Percentiles rank a stretch among this genome's conserved stretches.
Conservation (phyloP, 2,797 vertebrate species). For the Nyctalus aviator region DNA sequence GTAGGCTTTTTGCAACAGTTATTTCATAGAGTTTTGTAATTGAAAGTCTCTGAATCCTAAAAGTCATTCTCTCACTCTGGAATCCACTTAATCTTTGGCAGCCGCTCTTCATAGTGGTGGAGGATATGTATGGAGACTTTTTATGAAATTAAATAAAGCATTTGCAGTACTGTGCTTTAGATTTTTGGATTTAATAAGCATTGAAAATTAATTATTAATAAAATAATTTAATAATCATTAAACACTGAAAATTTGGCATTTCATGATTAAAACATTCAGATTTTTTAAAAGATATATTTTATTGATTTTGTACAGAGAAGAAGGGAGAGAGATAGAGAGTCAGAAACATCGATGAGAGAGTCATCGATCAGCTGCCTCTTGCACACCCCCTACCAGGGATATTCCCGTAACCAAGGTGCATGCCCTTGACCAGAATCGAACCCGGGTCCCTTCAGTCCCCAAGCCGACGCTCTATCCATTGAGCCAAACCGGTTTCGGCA, state of each 20-base stretch:
- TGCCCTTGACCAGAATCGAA: no score
- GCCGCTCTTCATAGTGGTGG: neutral
- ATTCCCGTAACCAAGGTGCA: no score
- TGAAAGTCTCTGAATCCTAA: constrained; percentile 7
- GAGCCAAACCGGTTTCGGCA: neutral
- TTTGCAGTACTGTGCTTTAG: neutral
- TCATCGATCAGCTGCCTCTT: no score
- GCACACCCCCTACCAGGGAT: no score
- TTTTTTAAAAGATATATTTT: neutral
- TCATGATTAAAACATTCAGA: neutral
- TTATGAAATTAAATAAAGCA: neutral
- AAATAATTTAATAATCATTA: constrained; percentile 9
- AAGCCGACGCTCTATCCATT: no score
- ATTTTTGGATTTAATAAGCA: constrained; percentile 1
- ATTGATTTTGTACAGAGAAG: no score
- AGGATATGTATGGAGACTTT: neutral
- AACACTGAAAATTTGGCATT: neutral
- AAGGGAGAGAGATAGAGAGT: no score
- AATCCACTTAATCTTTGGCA: constrained; percentile 25
- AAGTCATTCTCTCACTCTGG: neutral
- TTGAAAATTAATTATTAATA: constrained; percentile 1
- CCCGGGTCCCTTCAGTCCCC: no score
- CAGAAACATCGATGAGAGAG: no score
- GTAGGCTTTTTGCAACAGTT: neutral
- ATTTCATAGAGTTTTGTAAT: neutral